phyloP scores from a whole-genome alignment of 2,113 vertebrate species.

The Thalassarche chlororhynchos region DNA sequence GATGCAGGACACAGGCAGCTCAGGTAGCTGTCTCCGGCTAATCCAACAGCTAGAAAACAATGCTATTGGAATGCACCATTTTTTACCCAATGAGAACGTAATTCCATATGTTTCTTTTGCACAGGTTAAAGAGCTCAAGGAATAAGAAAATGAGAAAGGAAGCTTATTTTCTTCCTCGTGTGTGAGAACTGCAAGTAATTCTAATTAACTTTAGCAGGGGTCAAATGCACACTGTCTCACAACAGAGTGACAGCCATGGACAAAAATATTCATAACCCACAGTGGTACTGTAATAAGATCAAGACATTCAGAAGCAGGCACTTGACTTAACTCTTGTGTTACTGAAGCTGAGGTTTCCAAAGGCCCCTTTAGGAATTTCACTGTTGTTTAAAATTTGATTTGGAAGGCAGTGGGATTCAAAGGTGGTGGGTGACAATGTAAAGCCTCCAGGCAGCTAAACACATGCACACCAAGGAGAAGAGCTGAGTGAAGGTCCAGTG shows the following conservation, averaged over 20 bases:
- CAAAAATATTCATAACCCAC: neutral
- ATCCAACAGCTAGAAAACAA: neutral
- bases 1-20: neutral
- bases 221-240: neutral
- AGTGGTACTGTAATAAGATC: neutral
- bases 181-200: neutral
- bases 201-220: neutral
- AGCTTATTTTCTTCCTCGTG: neutral
- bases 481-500: neutral
- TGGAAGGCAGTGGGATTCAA: neutral
- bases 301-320: neutral
- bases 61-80: neutral
- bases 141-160: neutral
- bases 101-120: neutral
- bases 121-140: neutral
- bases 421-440: neutral
- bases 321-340: neutral
- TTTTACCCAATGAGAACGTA: neutral
- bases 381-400: neutral
- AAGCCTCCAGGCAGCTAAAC: neutral
- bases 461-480: fast-evolving
- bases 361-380: neutral
- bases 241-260: neutral
- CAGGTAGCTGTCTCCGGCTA: neutral
- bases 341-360: neutral